A percentile compares a stretch with the other conserved stretches of the same genome.
Evolutionary conservation across 1,140 invertebrate species (phyloP).

Genomic region (Musca vetustissima): DNA sequence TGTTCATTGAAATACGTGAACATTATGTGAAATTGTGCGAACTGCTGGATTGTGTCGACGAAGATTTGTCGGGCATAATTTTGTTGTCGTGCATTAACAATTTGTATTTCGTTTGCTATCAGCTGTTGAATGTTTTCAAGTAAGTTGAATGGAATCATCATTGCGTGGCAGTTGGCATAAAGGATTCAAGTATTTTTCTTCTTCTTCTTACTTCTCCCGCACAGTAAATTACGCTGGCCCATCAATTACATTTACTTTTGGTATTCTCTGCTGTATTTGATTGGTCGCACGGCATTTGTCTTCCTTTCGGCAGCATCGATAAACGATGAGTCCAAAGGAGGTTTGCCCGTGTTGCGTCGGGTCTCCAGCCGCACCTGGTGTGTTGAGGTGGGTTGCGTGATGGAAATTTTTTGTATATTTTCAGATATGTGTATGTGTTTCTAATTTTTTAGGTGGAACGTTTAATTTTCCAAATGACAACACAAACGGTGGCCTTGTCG

Average conservation of each 20-base stretch:
- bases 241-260: constrained; percentile 64
- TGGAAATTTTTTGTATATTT: constrained; percentile 8
- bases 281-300: constrained; percentile 61
- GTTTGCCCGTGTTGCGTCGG: constrained; percentile 59
- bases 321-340: constrained; percentile 61
- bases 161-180: no score
- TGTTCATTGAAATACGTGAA: constrained; percentile 63
- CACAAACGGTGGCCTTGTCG: constrained; percentile 59
- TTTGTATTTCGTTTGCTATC: constrained; percentile 72
- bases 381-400: constrained; percentile 56
- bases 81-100: constrained; percentile 70
- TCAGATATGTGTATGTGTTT: background rate
- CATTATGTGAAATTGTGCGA: constrained; percentile 64
- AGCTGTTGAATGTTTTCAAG: constrained; percentile 72
- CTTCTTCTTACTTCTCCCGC: background rate
- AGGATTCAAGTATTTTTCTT: background rate
- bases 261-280: constrained; percentile 63
- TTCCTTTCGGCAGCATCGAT: constrained; percentile 63
- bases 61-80: constrained; percentile 62
- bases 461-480: constrained; percentile 50
- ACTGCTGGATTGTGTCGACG: constrained; percentile 61
- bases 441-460: constrained; percentile 38
- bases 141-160: constrained; percentile 56
- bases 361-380: constrained; percentile 60
- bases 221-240: constrained; percentile 49